These are phyloP conservation scores for Formicarius rufipectus DNA, from an alignment of 2,113 vertebrate genomes.

Conservation along the genomic window DNA sequence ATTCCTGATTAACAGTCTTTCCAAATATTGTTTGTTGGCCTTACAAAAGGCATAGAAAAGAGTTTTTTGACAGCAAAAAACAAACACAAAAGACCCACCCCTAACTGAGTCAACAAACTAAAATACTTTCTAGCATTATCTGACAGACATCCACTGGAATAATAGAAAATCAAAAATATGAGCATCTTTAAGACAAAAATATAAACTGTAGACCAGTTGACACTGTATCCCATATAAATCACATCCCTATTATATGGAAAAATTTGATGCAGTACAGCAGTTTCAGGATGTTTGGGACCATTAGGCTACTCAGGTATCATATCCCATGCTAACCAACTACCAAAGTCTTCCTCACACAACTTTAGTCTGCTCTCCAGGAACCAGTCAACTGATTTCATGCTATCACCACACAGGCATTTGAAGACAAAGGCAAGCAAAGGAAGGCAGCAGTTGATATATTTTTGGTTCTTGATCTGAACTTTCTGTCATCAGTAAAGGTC, in stretches of 20 bases:
- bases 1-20: not conserved
- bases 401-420: not conserved
- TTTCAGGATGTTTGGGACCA: not conserved
- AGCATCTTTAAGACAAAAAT: not conserved
- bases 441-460: not conserved
- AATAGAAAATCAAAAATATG: not conserved
- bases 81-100: not conserved
- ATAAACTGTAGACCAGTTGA: not conserved
- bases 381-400: not conserved
- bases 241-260: not conserved
- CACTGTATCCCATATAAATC: not conserved
- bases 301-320: not conserved
- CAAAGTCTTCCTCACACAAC: not conserved
- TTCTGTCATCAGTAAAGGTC: not conserved
- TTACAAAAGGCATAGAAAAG: not conserved
- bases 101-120: not conserved
- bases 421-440: not conserved
- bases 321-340: not conserved
- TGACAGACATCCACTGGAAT: not conserved
- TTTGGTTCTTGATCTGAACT: not conserved
- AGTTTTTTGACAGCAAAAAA: not conserved
- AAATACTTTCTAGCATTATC: not conserved
- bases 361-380: fast-evolving
- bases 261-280: not conserved
- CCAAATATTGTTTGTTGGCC: not conserved